Evolutionary conservation across 2,797 vertebrate species (phyloP), one percentile per base, ranked within the genome.

Genomic region (Sebastes umbrosus): DNA sequence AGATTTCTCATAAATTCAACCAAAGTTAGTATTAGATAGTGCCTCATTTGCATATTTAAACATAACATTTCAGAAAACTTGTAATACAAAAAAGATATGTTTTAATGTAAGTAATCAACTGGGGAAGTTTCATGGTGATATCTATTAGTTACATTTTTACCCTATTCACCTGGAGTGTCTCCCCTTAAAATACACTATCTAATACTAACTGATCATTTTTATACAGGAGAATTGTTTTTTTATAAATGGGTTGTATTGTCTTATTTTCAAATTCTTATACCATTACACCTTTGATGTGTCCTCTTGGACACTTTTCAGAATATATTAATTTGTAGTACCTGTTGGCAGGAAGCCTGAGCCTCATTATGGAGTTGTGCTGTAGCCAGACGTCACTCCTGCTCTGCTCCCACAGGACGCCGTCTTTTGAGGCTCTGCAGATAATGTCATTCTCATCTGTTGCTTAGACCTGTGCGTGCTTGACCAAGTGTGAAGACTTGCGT

Each of bases 361-460:
- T 84, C 74, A 77, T 83, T 84, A 80, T 88, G 82, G 83, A 88
- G 85, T 73, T 87, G 82, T 83, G 69, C 77, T 80, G 84, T 77
- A 87, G 71, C 81, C 90, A 91, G 84, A 90, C 84, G 70, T 83
- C 82, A 36, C 76, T 81, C 66, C 83, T 65, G 32, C 14, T 82
- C 71, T 27, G 55, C 66, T 88, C 87, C 90, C 84, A 52, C 54
- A 73, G 73, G 82, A 83, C 3, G 20, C 13, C 31, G 70, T 87
- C 73, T 86, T 87, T 67, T 39, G 83, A 91, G 86, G 77, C 88
- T 73, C 72, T 32, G 75, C 76, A 87, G 90, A 92, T 83, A 81
- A 88, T 82, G 70, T 77, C 81, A 74, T 87, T 86, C 55, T 92
- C 84, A 88, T 90, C 70, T 92, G 82, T 84, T 87, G 86, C 87